These are phyloP conservation scores for Nymphalis c-album DNA, from an alignment of 2,888 invertebrate species.

Conservation along the genomic window DNA sequence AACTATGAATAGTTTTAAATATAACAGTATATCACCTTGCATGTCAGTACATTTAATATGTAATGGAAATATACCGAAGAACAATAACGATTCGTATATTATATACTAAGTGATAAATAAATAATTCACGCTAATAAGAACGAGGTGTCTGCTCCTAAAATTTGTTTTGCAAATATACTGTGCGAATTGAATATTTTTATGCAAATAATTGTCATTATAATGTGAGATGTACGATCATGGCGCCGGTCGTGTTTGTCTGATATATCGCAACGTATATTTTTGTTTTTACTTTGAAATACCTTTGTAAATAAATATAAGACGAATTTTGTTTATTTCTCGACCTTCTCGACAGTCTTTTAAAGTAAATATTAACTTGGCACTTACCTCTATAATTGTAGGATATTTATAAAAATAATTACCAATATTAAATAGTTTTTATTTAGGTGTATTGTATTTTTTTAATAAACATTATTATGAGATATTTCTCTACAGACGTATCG, in stretches of 20 bases:
- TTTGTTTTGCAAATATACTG: slow-evolving; percentile 53
- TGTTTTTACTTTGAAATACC: neutral
- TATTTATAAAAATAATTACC: too few relatives aligned
- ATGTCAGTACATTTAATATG: slow-evolving; percentile 3
- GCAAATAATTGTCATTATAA: slow-evolving; percentile 50
- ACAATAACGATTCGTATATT: slow-evolving; percentile 55
- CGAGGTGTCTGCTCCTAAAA: slow-evolving; percentile 52
- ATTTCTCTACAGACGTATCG: too few relatives aligned
- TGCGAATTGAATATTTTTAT: slow-evolving; percentile 58
- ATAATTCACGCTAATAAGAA: slow-evolving; percentile 61
- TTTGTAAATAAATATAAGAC: too few relatives aligned
- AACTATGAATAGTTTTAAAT: too few relatives aligned
- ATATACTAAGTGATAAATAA: slow-evolving; percentile 59
- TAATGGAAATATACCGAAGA: slow-evolving; percentile 64
- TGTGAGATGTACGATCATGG: slow-evolving; percentile 18
- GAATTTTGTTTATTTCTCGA: too few relatives aligned
- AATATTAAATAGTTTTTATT: too few relatives aligned
- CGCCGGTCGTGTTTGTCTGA: slow-evolving; percentile 13
- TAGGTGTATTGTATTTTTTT: too few relatives aligned
- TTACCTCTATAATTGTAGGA: too few relatives aligned
- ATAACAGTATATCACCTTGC: neutral
- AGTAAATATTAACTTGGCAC: too few relatives aligned
- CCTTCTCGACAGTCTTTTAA: too few relatives aligned
- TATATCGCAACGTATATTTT: neutral
- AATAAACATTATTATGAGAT: too few relatives aligned